phyloP scores from a whole-genome alignment of 2,113 vertebrate genomes.

The Pholis gunnellus region DNA sequence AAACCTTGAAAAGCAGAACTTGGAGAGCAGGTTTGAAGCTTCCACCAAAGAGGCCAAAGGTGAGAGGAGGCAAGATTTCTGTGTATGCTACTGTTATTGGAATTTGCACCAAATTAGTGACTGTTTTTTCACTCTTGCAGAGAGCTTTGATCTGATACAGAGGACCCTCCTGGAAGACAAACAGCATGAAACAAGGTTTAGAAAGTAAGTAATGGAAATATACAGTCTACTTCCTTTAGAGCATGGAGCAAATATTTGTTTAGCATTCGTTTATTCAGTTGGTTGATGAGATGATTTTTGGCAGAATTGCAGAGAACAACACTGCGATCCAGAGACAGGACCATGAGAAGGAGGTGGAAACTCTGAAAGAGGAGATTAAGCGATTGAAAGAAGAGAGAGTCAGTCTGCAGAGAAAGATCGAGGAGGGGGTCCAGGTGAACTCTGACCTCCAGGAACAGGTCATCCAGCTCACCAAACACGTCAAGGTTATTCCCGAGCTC shows the following conservation, averaged over 20 bases:
- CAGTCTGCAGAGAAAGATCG: slow-evolving; percentile 82
- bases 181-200: slow-evolving; percentile 87
- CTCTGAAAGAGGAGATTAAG: slow-evolving; percentile 87
- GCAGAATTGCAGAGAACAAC: slow-evolving; percentile 92
- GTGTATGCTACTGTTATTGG: background rate
- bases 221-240: background rate
- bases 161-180: slow-evolving; percentile 88
- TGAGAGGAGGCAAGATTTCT: slow-evolving; percentile 54
- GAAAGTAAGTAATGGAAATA: slow-evolving; percentile 84
- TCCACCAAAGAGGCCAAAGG: slow-evolving; percentile 88
- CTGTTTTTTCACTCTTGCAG: slow-evolving; percentile 74
- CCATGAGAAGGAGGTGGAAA: slow-evolving; percentile 86
- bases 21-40: slow-evolving; percentile 84
- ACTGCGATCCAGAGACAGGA: slow-evolving; percentile 88
- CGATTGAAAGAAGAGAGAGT: slow-evolving; percentile 85
- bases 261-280: background rate
- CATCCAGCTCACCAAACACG: slow-evolving; percentile 87
- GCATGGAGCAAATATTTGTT: background rate
- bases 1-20: slow-evolving; percentile 82
- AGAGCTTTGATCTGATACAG: slow-evolving; percentile 89
- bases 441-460: slow-evolving; percentile 88
- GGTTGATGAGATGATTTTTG: slow-evolving; percentile 11
- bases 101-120: slow-evolving; percentile 4
- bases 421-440: slow-evolving; percentile 81
- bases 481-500: slow-evolving; percentile 91